Evolutionary conservation across 2,113 vertebrate species (phyloP).

Genomic region (Ammodramus savannarum): DNA sequence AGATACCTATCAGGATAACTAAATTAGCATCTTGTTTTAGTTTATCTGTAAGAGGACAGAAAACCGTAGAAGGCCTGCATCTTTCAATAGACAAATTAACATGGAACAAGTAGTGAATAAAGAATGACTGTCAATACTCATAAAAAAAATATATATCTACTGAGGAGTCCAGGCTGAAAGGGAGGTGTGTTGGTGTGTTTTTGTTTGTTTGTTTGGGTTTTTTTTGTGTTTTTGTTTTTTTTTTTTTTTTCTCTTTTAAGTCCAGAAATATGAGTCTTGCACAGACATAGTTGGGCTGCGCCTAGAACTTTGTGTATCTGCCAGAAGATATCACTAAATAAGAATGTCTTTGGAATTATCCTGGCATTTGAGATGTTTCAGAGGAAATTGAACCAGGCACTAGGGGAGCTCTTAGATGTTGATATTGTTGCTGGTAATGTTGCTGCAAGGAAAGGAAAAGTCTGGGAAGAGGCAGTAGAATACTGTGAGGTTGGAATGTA

Average conservation of each 20-base stretch:
- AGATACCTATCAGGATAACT: background rate
- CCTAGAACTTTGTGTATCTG: background rate
- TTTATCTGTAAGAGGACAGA: background rate
- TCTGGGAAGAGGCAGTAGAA: background rate
- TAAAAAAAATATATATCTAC: background rate
- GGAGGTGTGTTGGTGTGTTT: no score
- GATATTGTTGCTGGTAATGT: background rate
- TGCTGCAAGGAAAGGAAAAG: background rate
- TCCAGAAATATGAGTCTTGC: background rate
- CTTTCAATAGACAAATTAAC: background rate
- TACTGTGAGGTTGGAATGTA: background rate
- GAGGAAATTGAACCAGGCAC: background rate
- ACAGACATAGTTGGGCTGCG: background rate
- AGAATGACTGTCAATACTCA: background rate
- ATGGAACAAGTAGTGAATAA: background rate
- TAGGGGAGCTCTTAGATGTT: background rate
- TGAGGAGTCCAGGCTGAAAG: background rate
- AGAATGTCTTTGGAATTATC: background rate
- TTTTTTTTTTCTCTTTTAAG: background rate
- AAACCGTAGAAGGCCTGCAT: background rate
- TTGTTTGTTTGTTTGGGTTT: no score
- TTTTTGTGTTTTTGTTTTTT: no score
- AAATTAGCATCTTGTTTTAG: background rate
- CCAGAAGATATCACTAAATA: background rate
- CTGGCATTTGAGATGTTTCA: background rate